These are phyloP conservation scores for Falco biarmicus DNA, from an alignment of 2,797 vertebrate species.

Conservation along the genomic window DNA sequence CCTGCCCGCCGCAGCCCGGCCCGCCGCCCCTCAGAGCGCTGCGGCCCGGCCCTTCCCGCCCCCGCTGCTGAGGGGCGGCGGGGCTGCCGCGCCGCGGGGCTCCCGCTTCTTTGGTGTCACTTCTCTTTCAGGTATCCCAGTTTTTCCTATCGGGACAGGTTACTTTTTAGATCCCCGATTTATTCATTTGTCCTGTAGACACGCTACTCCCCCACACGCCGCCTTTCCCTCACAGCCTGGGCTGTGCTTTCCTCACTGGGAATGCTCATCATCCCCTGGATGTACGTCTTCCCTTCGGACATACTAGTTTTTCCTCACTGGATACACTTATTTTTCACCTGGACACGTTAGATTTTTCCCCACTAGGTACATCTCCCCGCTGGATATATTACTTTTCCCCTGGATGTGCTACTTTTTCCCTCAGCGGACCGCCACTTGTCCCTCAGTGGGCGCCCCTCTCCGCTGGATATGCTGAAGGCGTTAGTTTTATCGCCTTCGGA, in stretches of 20 bases:
- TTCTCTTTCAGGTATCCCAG: neutral
- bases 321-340: neutral
- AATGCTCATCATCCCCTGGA: rapidly evolving
- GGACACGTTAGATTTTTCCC: rapidly evolving
- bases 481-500: neutral
- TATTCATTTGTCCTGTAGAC: rapidly evolving
- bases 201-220: rapidly evolving
- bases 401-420: neutral
- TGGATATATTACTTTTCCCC: neutral
- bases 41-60: too few relatives aligned
- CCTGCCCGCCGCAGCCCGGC: too few relatives aligned
- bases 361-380: neutral
- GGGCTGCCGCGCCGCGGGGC: neutral
- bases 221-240: neutral
- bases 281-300: rapidly evolving
- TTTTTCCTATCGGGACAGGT: neutral
- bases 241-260: neutral
- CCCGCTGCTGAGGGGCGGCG: too few relatives aligned
- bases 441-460: too few relatives aligned
- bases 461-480: too few relatives aligned
- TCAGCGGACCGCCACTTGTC: neutral
- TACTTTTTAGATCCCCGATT: rapidly evolving
- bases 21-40: too few relatives aligned
- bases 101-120: neutral
- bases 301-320: rapidly evolving